Percentiles rank a stretch among this genome's conserved stretches.
These are phyloP conservation scores for Tachysurus vachellii DNA, from an alignment of 2,113 vertebrate genomes.

Conservation along the genomic window DNA sequence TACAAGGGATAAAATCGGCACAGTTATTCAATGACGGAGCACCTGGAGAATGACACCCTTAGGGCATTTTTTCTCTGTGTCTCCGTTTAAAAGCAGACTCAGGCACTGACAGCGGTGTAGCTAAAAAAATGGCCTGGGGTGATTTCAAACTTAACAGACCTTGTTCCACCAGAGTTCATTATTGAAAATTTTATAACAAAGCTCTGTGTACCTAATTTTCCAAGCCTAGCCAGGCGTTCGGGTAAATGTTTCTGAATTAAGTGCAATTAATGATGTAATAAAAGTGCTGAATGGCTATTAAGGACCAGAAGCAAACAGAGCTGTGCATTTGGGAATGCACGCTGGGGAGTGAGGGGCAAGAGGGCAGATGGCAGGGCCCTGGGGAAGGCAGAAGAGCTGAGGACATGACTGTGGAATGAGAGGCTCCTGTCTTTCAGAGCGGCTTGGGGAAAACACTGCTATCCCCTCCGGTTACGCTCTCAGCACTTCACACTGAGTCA, in stretches of 20 bases:
- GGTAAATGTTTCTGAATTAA: conserved; percentile 85
- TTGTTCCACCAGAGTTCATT: conserved; percentile 94
- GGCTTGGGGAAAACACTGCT: conserved; percentile 55
- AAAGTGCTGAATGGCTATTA: conserved; percentile 81
- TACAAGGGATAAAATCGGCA: conserved; percentile 59
- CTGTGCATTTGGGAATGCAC: conserved; percentile 51
- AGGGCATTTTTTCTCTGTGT: conserved; percentile 71
- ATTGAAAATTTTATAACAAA: conserved; percentile 89
- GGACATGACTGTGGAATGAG: conserved; percentile 38
- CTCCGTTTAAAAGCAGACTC: conserved; percentile 77
- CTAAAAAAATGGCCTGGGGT: conserved; percentile 84
- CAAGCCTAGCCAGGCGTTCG: conserved; percentile 80
- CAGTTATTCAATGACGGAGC: conserved; percentile 56
- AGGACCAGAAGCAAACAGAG: conserved; percentile 78
- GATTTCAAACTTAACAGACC: conserved; percentile 88
- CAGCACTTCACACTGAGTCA: conserved; percentile 58
- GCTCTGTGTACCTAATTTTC: conserved; percentile 88
- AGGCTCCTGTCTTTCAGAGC: conserved; percentile 63
- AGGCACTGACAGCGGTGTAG: conserved; percentile 78
- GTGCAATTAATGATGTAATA: conserved; percentile 89
- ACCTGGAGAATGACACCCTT: conserved; percentile 61
- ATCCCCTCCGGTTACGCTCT: conserved; percentile 72
- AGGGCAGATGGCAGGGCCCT: conserved; percentile 36
- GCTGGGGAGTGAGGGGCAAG: conserved; percentile 59
- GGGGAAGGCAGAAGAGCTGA: conserved; percentile 5